Conservation (phyloP, 2,888 invertebrate genomes). For the Campoplex nolae region DNA sequence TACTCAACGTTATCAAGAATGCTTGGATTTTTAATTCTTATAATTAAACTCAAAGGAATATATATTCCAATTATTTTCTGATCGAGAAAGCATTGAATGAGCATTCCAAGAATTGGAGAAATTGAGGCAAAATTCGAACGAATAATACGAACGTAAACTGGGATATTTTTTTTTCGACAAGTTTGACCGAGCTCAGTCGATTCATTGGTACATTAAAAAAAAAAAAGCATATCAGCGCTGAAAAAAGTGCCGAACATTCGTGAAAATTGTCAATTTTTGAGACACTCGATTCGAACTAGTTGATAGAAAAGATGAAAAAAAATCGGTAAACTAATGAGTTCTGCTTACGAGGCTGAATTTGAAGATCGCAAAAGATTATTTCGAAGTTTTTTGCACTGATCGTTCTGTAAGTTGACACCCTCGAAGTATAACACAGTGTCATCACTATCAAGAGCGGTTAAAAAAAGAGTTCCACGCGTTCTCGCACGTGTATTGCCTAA, state of each 20-base stretch:
- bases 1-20: slow-evolving; percentile 2
- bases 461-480: slow-evolving; percentile 25
- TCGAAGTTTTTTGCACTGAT: neutral
- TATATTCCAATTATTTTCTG: slow-evolving; percentile 10
- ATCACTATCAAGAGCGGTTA: neutral
- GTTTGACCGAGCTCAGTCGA: neutral
- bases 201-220: neutral
- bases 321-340: neutral
- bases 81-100: neutral
- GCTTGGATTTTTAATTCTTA: neutral
- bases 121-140: neutral
- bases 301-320: neutral
- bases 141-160: neutral
- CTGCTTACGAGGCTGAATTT: neutral
- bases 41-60: neutral
- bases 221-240: neutral
- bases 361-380: neutral
- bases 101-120: neutral
- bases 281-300: neutral
- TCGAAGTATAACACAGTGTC: neutral
- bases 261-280: neutral
- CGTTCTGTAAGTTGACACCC: neutral
- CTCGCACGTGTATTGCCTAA: slow-evolving; percentile 49
- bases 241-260: neutral
- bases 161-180: neutral